A percentile compares a stretch with the other conserved stretches of the same genome.
phyloP scores from a whole-genome alignment of 37 sponge, comb jelly and placozoan species.

The Ianthella basta region DNA sequence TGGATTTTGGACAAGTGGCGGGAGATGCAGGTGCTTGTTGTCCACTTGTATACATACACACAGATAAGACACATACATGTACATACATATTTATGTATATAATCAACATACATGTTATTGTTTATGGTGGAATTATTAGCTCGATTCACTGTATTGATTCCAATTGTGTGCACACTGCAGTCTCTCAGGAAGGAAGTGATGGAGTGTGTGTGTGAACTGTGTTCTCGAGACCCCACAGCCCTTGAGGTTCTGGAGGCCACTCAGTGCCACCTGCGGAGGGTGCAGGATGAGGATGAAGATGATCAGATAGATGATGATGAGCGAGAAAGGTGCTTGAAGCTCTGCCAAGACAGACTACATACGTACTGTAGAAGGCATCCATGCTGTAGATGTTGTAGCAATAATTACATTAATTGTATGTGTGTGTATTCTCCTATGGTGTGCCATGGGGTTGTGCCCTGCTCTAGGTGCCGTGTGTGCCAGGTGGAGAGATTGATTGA shows the following conservation, averaged over 20 bases:
- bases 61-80: no score
- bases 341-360: background rate
- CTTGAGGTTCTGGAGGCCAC: conserved; percentile 8
- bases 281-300: background rate
- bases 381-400: no score
- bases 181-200: background rate
- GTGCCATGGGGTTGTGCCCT: no score
- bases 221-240: background rate
- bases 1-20: conserved; percentile 8
- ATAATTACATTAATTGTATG: background rate
- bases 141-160: no score
- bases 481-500: background rate
- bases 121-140: no score
- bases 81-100: background rate
- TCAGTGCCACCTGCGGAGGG: conserved; percentile 19
- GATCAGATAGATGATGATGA: background rate
- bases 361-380: no score
- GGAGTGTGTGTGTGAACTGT: background rate
- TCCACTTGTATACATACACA: background rate
- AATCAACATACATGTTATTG: no score
- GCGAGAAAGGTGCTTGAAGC: background rate
- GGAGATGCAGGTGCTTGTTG: background rate
- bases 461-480: conserved; percentile 5
- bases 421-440: background rate
- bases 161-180: conserved; percentile 9